A percentile compares a stretch with the other conserved stretches of the same genome.
phyloP scores from a whole-genome alignment of 2,888 invertebrate species.

The Cataglyphis rosenhaueri region DNA sequence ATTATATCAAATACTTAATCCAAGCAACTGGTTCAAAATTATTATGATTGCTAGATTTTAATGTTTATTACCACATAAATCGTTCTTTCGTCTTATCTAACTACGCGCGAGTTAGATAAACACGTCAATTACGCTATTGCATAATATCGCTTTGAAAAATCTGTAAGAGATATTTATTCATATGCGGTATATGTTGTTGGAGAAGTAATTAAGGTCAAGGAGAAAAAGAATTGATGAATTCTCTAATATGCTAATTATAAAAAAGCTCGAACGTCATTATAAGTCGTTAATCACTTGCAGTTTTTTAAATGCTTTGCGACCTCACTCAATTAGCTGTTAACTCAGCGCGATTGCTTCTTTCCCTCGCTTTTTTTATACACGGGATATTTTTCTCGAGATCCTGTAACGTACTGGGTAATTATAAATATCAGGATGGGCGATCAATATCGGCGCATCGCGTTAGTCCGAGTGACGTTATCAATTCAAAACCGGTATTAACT shows the following conservation, averaged over 20 bases:
- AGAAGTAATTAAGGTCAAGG: conserved; percentile 39
- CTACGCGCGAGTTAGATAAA: background rate
- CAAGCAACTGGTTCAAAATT: background rate
- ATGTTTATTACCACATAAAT: background rate
- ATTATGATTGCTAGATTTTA: conserved; percentile 1
- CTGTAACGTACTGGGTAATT: conserved; percentile 45
- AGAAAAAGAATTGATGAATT: conserved; percentile 36
- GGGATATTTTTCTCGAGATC: conserved; percentile 39
- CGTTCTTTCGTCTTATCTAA: background rate
- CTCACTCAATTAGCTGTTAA: conserved; percentile 47
- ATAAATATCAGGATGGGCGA: conserved; percentile 56
- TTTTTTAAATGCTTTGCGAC: conserved; percentile 25
- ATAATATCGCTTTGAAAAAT: conserved; percentile 4
- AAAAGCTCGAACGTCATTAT: conserved; percentile 44
- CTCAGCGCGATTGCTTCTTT: conserved; percentile 48
- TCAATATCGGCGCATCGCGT: conserved; percentile 56
- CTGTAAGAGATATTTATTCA: background rate
- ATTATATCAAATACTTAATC: background rate
- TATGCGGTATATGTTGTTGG: background rate
- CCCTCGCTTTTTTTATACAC: conserved; percentile 1
- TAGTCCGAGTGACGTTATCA: conserved; percentile 67
- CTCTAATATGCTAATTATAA: conserved; percentile 48
- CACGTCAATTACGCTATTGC: background rate
- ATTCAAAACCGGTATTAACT: conserved; percentile 66
- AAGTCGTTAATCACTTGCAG: conserved; percentile 35